Evolutionary conservation across 2,888 invertebrate species (phyloP), one percentile per base, ranked within the genome.

Genomic region (Sarcophaga carnaria): DNA sequence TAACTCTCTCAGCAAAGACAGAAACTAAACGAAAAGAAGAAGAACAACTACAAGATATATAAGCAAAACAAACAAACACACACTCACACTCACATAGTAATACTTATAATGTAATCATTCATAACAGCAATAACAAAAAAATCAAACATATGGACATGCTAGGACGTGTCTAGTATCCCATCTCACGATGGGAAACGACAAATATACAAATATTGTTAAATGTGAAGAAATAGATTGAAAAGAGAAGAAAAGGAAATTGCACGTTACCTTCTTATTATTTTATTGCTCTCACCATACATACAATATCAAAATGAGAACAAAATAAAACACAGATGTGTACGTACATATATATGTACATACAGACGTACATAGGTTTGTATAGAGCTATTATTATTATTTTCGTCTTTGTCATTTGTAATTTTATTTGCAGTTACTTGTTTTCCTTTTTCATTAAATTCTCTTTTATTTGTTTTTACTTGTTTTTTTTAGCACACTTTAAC

Each of bases 171-270:
- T 74, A 75, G 86, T 66, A 79, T 84, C 74, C 72, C 66, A 37
- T 81, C 84, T 11, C 2, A 66, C 60, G n/a, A 17, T 22, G 22
- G 22, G 12, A 72, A 67, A 8, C 66, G 75, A 54, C 86, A 64
- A 37, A 80, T 59, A 5, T 63, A 37, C 49, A 37, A 70, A 17
- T 76, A 64, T 22, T 64, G 37, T 37, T 10, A 37, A 63, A 64
- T 75, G 75, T 63, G 69, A 86, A 69, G 63, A 71, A 75, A 63
- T 86, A 75, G 80, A 81, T 69, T 91, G 90, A 90, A 66, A 91
- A 82, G 88, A 89, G 89, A 83, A 80, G 79, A 81, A 64, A 83
- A 37, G 8, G 37, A 70, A 81, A 75, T 85, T 70, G 45, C 78
- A 82, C 69, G 67, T 76, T 80, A 49, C 59, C 75, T 67, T 20